phyloP scores from a whole-genome alignment of 2,888 invertebrate genomes.

The Polydrusus pterygomalis region DNA sequence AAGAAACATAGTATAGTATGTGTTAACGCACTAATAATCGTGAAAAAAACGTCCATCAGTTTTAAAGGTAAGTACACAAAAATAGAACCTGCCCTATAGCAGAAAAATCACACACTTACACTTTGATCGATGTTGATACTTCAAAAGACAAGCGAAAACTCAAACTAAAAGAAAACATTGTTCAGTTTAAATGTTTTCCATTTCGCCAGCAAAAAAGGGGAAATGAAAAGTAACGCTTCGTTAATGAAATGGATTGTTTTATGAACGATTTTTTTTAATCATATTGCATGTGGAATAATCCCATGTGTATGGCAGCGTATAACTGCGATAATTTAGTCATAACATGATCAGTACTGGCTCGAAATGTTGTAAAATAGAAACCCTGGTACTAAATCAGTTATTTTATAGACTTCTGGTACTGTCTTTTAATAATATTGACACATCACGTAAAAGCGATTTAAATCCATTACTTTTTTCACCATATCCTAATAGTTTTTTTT shows the following conservation, averaged over 20 bases:
- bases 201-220: not conserved
- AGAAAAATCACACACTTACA: not conserved
- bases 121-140: constrained; percentile 5
- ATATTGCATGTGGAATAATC: constrained; percentile 4
- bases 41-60: too few relatives aligned
- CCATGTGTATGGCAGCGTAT: constrained; percentile 6
- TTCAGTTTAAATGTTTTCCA: constrained; percentile 19
- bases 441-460: too few relatives aligned
- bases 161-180: constrained; percentile 5
- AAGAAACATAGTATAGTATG: too few relatives aligned
- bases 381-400: too few relatives aligned
- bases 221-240: not conserved
- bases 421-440: too few relatives aligned
- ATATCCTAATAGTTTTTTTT: too few relatives aligned
- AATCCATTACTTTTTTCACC: too few relatives aligned
- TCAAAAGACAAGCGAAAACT: constrained; percentile 10
- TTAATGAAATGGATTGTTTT: not conserved
- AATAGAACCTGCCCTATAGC: not conserved
- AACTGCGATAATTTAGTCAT: constrained; percentile 18
- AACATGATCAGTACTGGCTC: not conserved
- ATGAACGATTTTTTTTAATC: constrained; percentile 1
- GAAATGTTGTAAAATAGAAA: not conserved
- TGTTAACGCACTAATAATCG: too few relatives aligned
- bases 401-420: too few relatives aligned
- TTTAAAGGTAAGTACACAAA: too few relatives aligned